Percentiles rank a stretch among this genome's conserved stretches.
Evolutionary conservation across 2,888 invertebrate species (phyloP).

Genomic region (Cataglyphis altisquamis): DNA sequence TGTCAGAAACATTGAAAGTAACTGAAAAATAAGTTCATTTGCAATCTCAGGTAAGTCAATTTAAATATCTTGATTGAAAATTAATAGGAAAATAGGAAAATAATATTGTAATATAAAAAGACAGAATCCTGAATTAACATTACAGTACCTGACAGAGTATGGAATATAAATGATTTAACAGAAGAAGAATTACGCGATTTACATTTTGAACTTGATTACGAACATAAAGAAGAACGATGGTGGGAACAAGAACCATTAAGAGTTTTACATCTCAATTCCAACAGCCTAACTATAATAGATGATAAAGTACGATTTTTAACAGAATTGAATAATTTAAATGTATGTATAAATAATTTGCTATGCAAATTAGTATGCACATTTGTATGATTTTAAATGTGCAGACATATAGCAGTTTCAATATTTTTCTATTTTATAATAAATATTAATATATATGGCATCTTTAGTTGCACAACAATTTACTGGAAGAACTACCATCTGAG

Average conservation of each 20-base stretch:
- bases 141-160: conserved; percentile 91
- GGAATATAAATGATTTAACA: conserved; percentile 91
- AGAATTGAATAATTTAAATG: conserved; percentile 91
- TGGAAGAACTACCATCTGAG: conserved; percentile 91
- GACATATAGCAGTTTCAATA: neutral
- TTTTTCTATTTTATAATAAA: conserved; percentile 26
- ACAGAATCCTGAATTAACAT: conserved; percentile 34
- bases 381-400: neutral
- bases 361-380: neutral
- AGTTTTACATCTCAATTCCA: conserved; percentile 92
- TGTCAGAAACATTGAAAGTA: neutral
- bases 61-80: neutral
- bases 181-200: conserved; percentile 87
- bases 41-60: conserved; percentile 63
- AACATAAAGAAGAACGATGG: conserved; percentile 90
- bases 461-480: conserved; percentile 94
- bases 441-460: conserved; percentile 86
- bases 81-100: conserved; percentile 15
- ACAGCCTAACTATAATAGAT: conserved; percentile 90
- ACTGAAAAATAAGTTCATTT: conserved; percentile 31
- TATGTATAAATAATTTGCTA: conserved; percentile 84
- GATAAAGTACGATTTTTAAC: conserved; percentile 89
- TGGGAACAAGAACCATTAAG: conserved; percentile 94
- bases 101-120: neutral
- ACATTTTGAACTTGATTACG: conserved; percentile 88